Percentiles rank a stretch among this genome's conserved stretches.
Conservation (phyloP, 2,113 vertebrate species). For the Microcebus ravelobensis region DNA sequence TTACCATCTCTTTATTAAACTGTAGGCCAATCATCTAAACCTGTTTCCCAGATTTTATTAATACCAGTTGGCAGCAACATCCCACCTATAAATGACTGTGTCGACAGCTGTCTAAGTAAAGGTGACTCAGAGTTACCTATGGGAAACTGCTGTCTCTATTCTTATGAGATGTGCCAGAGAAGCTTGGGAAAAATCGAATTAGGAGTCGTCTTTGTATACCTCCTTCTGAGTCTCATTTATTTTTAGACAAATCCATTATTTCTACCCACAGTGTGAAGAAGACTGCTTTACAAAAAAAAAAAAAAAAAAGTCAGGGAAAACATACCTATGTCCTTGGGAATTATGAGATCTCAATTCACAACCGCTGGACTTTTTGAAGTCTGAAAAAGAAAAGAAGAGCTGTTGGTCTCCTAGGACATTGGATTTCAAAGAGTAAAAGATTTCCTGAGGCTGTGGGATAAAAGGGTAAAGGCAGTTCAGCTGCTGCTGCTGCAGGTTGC, state of each 20-base stretch:
- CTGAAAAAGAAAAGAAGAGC: conserved; percentile 25
- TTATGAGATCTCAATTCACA: conserved; percentile 37
- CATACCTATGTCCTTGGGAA: conserved; percentile 24
- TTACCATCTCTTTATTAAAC: neutral
- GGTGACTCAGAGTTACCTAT: neutral
- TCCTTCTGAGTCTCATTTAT: neutral
- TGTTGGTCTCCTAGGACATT: neutral
- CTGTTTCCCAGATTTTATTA: neutral
- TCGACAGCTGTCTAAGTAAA: neutral
- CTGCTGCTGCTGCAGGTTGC: rapidly evolving
- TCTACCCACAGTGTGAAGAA: neutral
- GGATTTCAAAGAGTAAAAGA: conserved; percentile 18
- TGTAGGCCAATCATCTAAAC: neutral
- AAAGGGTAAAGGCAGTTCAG: neutral
- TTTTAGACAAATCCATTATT: neutral
- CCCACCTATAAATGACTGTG: neutral
- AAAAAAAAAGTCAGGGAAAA: neutral
- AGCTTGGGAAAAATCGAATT: neutral
- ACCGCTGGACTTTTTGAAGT: conserved; percentile 8
- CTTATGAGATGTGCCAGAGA: neutral
- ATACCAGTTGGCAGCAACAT: neutral
- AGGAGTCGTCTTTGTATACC: neutral
- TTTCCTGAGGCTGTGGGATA: neutral
- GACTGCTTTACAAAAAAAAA: neutral
- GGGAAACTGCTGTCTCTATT: neutral